Percentiles rank a stretch among this genome's conserved stretches.
phyloP scores from a whole-genome alignment of 2,113 vertebrate genomes.

The Aphyosemion australe region DNA sequence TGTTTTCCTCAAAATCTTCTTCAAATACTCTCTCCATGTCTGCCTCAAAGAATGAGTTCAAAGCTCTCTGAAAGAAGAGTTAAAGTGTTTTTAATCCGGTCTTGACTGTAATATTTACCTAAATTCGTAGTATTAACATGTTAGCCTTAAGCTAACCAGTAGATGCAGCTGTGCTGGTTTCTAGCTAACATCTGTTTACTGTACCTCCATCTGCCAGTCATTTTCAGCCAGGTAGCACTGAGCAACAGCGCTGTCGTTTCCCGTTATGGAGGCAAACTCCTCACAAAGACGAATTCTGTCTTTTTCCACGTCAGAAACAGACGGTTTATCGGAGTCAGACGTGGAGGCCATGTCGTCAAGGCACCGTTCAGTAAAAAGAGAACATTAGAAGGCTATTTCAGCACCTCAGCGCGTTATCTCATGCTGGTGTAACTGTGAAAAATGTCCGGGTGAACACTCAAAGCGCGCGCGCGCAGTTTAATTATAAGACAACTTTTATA shows the following conservation, averaged over 20 bases:
- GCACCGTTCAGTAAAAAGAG: not conserved
- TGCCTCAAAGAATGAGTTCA: constrained; percentile 81
- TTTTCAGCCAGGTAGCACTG: constrained; percentile 82
- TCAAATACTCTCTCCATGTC: constrained; percentile 78
- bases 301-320: constrained; percentile 56
- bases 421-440: constrained; percentile 29
- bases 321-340: constrained; percentile 12
- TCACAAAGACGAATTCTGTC: constrained; percentile 75
- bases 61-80: constrained; percentile 62
- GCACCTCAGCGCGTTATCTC: not conserved
- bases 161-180: not conserved
- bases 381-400: not conserved
- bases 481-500: too few species aligned
- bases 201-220: constrained; percentile 88
- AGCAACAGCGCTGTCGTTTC: constrained; percentile 77
- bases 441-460: constrained; percentile 37
- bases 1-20: constrained; percentile 44
- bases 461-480: too few species aligned
- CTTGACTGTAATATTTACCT: too few species aligned
- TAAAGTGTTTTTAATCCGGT: too few species aligned
- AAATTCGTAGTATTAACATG: too few species aligned
- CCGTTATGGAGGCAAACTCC: constrained; percentile 81
- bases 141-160: not conserved
- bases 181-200: not conserved
- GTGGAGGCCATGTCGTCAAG: constrained; percentile 42